These are phyloP conservation scores for Zaprionus bogoriensis DNA, from an alignment of 2,888 invertebrate species.

Conservation along the genomic window DNA sequence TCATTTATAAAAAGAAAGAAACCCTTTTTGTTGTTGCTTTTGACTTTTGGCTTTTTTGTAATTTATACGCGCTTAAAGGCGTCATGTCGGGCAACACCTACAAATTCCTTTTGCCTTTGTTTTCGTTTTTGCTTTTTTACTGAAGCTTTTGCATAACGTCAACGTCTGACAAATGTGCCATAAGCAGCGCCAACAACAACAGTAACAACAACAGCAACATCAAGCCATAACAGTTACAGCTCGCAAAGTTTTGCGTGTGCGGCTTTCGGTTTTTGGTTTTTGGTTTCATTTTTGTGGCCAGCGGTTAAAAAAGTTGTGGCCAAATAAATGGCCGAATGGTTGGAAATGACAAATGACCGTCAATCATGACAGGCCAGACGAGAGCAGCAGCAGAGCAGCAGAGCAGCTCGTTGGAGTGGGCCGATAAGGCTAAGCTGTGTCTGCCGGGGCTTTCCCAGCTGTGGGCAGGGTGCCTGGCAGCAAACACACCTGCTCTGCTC, in stretches of 20 bases:
- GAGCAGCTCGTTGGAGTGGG: constrained; percentile 27
- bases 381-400: constrained; percentile 54
- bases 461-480: not conserved
- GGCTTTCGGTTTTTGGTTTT: constrained; percentile 59
- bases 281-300: constrained; percentile 59
- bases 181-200: constrained; percentile 61
- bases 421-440: constrained; percentile 70
- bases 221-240: constrained; percentile 20
- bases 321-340: constrained; percentile 71
- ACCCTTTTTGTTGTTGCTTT: constrained; percentile 31
- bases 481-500: constrained; percentile 70
- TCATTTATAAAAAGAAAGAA: constrained; percentile 67
- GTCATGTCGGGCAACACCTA: constrained; percentile 76
- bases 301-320: constrained; percentile 71
- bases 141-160: constrained; percentile 69
- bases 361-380: constrained; percentile 81
- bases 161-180: constrained; percentile 79
- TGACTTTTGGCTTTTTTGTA: constrained; percentile 68
- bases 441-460: constrained; percentile 35
- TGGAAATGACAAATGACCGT: constrained; percentile 82
- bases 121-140: constrained; percentile 28
- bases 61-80: constrained; percentile 76
- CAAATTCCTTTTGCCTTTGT: constrained; percentile 58
- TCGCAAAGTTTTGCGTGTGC: constrained; percentile 67
- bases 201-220: constrained; percentile 5